Conservation (phyloP, 37 sponge, comb jelly and placozoan species). For the Spongilla lacustris region DNA sequence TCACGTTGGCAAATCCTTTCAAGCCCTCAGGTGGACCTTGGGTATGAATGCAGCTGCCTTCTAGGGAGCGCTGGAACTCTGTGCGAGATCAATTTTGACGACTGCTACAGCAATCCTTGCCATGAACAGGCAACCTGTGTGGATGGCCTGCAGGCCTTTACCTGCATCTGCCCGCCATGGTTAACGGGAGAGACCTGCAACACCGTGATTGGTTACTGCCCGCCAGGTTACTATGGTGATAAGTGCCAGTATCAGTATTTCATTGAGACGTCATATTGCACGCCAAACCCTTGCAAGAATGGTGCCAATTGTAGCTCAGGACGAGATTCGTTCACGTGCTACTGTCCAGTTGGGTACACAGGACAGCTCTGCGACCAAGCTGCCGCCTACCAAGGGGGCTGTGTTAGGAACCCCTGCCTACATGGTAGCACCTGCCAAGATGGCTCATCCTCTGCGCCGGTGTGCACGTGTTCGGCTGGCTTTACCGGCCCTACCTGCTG, state of each 20-base stretch:
- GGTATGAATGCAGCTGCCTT: constrained; percentile 61
- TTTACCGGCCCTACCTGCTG: constrained; percentile 75
- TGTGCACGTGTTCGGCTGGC: constrained; percentile 71
- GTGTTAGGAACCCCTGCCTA: constrained; percentile 73
- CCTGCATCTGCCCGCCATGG: constrained; percentile 62
- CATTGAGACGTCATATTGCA: constrained; percentile 24
- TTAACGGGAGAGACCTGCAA: constrained; percentile 64
- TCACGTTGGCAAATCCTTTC: constrained; percentile 32
- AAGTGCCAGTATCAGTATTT: constrained; percentile 70
- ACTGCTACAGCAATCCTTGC: constrained; percentile 75
- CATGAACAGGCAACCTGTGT: constrained; percentile 51
- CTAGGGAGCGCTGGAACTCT: constrained; percentile 55
- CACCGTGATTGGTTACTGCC: constrained; percentile 42
- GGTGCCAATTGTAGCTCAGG: constrained; percentile 56
- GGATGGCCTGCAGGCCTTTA: constrained; percentile 49
- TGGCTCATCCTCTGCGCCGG: constrained; percentile 13
- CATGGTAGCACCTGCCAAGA: constrained; percentile 62
- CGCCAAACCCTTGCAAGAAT: constrained; percentile 50
- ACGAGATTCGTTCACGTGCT: constrained; percentile 50
- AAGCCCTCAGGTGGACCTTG: constrained; percentile 33
- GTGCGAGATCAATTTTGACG: constrained; percentile 68
- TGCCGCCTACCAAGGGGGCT: constrained; percentile 27
- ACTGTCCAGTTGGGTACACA: constrained; percentile 44
- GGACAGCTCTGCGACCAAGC: constrained; percentile 38
- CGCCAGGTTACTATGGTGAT: constrained; percentile 64